Base-by-base conservation (phyloP, 35 echinoderm and acorn worm genomes). In the Acanthaster planci region DNA sequence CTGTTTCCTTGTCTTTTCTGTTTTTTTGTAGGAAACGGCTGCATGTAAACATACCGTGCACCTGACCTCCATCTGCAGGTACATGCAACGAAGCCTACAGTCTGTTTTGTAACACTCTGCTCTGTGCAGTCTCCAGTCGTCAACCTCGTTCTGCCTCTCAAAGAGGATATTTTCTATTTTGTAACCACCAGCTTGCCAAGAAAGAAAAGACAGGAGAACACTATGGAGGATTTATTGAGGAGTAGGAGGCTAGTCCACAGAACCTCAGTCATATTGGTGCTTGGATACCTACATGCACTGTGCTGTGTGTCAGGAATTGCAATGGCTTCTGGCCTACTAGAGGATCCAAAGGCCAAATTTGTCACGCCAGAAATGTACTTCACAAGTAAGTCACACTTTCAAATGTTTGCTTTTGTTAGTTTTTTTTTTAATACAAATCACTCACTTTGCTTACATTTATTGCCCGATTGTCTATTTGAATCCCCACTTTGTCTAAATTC, bases 171-270 rank as follows among this genome's bases (percentile, higher is more conserved):
- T n/a, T n/a, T n/a, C 56, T 59, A 3, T 18, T 26, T 14, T 18
- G 27, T 12, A 26, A 72, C 64, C 23, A 72, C 64, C 22, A 72
- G 30, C 64, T 72, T 72, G 64, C 64, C 64, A 72, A 34, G 4
- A 47, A 47, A 47, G 12, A 47, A 12, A 47, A 47, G 4, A 47
- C 4, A 47, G 12, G 12, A 12, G 12, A 47, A 72, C 22, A 72
- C 64, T 31, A 72, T 72, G 64, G 64, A 72, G 64, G 30, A 34
- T 14, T 72, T 72, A 72, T 72, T 72, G 30, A 21, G 21, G 14
- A 26, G 34, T 14, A 72, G 26, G n/a, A 72, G 64, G 64, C 64
- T 72, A 27, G 64, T 72, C 4, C 23, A 72, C 64, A 72, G 64
- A 29, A 72, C 34, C 14, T 26, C 19, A 29, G 8, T 72, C 21